Percentiles rank a stretch among this genome's conserved stretches.
phyloP scores from a whole-genome alignment of 1,140 invertebrate species.

The Goniozus legneri region DNA sequence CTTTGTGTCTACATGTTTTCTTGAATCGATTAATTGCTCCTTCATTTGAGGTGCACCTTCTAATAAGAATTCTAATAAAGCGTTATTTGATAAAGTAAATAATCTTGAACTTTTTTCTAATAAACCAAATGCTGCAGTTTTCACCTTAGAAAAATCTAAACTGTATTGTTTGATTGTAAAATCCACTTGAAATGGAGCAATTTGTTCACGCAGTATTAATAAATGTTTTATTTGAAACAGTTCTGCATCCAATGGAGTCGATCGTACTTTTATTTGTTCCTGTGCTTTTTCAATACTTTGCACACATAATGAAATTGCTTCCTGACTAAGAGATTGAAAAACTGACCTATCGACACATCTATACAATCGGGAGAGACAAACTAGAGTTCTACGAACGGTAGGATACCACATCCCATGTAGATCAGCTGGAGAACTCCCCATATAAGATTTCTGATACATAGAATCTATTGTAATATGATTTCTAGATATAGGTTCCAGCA shows the following conservation, averaged over 20 bases:
- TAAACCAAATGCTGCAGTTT: constrained; percentile 80
- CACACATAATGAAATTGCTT: constrained; percentile 88
- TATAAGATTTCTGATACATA: constrained; percentile 34
- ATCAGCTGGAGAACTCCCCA: constrained; percentile 81
- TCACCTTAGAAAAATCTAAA: constrained; percentile 87
- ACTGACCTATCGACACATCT: constrained; percentile 92
- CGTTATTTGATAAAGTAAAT: constrained; percentile 87
- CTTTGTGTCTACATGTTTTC: constrained; percentile 90
- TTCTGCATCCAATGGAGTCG: constrained; percentile 82
- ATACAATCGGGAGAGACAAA: constrained; percentile 93
- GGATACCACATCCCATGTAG: constrained; percentile 99
- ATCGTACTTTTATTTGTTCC: constrained; percentile 63
- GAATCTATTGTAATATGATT: constrained; percentile 46
- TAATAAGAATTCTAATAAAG: constrained; percentile 85
- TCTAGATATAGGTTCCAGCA: constrained; percentile 32
- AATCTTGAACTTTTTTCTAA: constrained; percentile 82
- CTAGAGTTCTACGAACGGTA: constrained; percentile 87
- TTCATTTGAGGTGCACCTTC: constrained; percentile 89
- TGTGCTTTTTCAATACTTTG: constrained; percentile 81
- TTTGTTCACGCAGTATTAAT: constrained; percentile 94
- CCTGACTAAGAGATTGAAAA: constrained; percentile 94
- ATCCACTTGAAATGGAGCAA: constrained; percentile 96
- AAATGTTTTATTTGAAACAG: constrained; percentile 98
- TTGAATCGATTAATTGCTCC: constrained; percentile 88
- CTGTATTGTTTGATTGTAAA: constrained; percentile 89